Evolutionary conservation across 2,797 vertebrate genomes (phyloP).

Genomic region (Urosaurus nigricauda): DNA sequence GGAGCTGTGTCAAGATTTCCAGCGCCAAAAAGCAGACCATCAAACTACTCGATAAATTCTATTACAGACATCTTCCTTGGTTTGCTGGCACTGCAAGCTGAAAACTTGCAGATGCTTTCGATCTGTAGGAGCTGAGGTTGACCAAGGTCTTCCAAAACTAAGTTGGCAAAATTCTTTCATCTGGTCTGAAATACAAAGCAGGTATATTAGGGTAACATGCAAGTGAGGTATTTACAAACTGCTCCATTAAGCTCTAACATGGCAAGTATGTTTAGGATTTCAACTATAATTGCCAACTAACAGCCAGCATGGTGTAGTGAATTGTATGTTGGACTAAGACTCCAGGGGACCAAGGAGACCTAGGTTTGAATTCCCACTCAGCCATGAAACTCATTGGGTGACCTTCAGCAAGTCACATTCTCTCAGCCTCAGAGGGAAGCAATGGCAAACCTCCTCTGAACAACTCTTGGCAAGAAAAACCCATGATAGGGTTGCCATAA

Average conservation of each 20-base stretch:
- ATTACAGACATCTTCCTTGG: not conserved
- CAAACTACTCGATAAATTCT: slow-evolving; percentile 7
- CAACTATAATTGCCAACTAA: not conserved
- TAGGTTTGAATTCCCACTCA: too few species aligned
- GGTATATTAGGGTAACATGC: not conserved
- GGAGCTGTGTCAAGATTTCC: not conserved
- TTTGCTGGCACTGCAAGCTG: not conserved
- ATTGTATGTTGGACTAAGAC: too few species aligned
- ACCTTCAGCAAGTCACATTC: too few species aligned
- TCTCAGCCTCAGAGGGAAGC: too few species aligned
- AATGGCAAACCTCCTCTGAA: too few species aligned
- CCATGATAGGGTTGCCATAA: too few species aligned
- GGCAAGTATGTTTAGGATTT: not conserved
- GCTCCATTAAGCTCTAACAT: too few species aligned
- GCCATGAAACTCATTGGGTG: too few species aligned
- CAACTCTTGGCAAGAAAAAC: too few species aligned
- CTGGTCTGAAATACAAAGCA: not conserved
- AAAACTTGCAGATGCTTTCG: not conserved
- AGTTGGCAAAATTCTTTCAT: not conserved
- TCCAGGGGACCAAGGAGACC: too few species aligned
- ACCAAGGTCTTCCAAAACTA: not conserved
- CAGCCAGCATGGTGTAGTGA: too few species aligned
- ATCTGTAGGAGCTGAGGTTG: not conserved
- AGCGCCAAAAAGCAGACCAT: not conserved
- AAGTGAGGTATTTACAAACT: not conserved